phyloP scores from a whole-genome alignment of 2,797 vertebrate species.

The Buceros bicornis region DNA sequence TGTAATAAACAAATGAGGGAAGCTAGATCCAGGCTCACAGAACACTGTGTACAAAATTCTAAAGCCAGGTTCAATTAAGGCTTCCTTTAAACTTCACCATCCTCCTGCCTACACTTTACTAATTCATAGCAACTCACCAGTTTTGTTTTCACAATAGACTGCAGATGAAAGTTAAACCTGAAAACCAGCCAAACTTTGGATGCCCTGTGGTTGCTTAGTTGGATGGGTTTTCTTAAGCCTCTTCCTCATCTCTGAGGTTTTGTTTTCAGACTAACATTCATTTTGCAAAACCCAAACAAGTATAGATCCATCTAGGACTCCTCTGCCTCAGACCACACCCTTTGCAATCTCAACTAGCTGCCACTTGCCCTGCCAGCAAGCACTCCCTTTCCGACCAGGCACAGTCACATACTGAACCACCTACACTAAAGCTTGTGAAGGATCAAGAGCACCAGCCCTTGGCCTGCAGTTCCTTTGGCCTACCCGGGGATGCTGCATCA shows the following conservation, averaged over 20 bases:
- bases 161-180: slow-evolving; percentile 24
- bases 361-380: neutral
- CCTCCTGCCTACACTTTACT: slow-evolving; percentile 14
- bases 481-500: neutral
- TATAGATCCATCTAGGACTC: neutral
- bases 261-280: neutral
- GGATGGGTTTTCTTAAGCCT: neutral
- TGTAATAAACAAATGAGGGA: neutral
- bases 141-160: slow-evolving; percentile 50
- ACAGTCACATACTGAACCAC: neutral
- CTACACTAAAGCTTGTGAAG: neutral
- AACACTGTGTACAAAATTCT: neutral
- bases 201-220: neutral
- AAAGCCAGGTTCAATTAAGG: slow-evolving; percentile 3
- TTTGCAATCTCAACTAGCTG: neutral
- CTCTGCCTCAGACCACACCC: neutral
- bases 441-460: neutral
- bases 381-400: neutral
- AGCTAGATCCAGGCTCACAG: neutral
- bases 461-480: neutral
- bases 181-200: slow-evolving; percentile 27
- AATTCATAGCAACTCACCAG: slow-evolving; percentile 17
- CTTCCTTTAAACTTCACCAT: slow-evolving; percentile 13
- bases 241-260: neutral
- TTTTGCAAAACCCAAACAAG: slow-evolving; percentile 35